phyloP scores from a whole-genome alignment of 2,888 invertebrate genomes.

The Kryphioiulus occultus region DNA sequence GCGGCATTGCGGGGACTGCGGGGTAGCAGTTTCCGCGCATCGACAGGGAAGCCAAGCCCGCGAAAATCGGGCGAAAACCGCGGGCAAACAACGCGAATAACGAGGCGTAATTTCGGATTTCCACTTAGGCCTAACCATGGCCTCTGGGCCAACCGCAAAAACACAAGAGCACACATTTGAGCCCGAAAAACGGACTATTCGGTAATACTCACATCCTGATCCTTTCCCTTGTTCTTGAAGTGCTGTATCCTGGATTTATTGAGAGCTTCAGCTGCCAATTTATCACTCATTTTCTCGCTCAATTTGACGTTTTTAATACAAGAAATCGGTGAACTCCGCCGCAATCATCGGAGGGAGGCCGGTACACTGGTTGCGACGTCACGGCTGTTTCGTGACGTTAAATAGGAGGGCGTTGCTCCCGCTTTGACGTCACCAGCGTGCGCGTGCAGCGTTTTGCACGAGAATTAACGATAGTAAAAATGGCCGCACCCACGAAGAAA shows the following conservation, averaged over 20 bases:
- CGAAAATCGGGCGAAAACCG: too few species aligned
- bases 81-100: background rate
- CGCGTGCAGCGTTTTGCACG: background rate
- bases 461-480: background rate
- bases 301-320: too few species aligned
- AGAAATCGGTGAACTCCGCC: background rate
- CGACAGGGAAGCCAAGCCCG: too few species aligned
- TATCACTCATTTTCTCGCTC: background rate
- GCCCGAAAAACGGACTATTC: too few species aligned
- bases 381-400: background rate
- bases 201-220: conserved; percentile 83
- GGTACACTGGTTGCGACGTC: background rate
- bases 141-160: background rate
- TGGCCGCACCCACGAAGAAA: conserved; percentile 25
- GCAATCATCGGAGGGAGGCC: background rate
- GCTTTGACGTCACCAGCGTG: background rate
- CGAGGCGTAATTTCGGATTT: background rate
- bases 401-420: background rate
- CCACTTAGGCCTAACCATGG: background rate
- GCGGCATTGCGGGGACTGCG: too few species aligned
- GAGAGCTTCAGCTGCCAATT: conserved; percentile 51
- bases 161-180: conserved; percentile 59
- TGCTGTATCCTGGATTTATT: conserved; percentile 52
- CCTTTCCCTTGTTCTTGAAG: conserved; percentile 99
- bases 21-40: too few species aligned